Evolutionary conservation across 2,113 vertebrate genomes (phyloP), one percentile per base, ranked within the genome.

Genomic region (Colistium nudipinnis): DNA sequence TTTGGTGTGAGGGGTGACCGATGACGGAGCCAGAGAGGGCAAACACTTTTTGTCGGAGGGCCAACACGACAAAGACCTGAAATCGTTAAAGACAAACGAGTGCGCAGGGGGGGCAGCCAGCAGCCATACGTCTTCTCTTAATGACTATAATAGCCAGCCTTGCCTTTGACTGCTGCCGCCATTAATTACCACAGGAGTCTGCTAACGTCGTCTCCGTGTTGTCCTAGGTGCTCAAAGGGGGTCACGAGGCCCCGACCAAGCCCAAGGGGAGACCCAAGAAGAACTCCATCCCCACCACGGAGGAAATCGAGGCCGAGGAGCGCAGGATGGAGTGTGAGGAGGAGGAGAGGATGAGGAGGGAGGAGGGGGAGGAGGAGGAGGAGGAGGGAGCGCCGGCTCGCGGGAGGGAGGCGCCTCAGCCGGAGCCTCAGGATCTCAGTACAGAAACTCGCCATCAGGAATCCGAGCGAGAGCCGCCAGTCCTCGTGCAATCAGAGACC

Each of bases 201-300:
- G 69, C 75, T 85, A 73, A 86, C 53, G 49, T 55, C 25, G 48
- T 76, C 56, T 74, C 17, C 83, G 80, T 86, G 60, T 85, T 68
- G 27, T 63, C 57, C 0, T 82, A 99, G 98, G 98, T 99, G 76
- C 92, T 99, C 54, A 98, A 99, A 92, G 98, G 98, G 74, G 98
- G 98, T 45, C 96, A 98, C 19, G 97, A 99, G 87, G 97, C 98
- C 31, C 98, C 98, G 14, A 99, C 97, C 0, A 99, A 99, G 81
- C 98, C 98, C 86, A 99, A 99, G 91, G 98, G 98, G 13, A 92
- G 98, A 43, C 98, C 98, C 20, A 99, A 99, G 92, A 99, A 99
- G 88, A 99, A 99, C 90, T 99, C 98, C 59, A 99, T 99, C 80
- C 98, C 98, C 81, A 96, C 95, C 5, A 98, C 96, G 0, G 98